phyloP scores from a whole-genome alignment of 2,797 vertebrate genomes.

The Lepidocolaptes lacrymiger region DNA sequence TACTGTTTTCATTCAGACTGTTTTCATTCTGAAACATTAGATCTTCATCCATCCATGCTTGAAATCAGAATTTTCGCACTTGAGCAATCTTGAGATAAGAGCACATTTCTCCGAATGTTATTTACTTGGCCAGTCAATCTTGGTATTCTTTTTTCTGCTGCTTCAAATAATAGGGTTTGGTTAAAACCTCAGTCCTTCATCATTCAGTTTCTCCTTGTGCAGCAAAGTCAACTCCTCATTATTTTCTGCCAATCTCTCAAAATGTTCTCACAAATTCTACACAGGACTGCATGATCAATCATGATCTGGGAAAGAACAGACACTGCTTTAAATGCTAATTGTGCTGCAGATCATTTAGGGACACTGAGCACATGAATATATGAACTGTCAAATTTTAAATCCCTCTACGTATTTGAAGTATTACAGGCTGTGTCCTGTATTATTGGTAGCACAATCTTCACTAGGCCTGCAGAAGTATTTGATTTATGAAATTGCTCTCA shows the following conservation, averaged over 20 bases:
- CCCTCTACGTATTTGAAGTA: not conserved
- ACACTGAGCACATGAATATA: conserved; percentile 20
- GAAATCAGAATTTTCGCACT: conserved; percentile 17
- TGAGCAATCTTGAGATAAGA: not conserved
- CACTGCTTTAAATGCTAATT: conserved; percentile 46
- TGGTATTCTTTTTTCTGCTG: not conserved
- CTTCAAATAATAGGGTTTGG: not conserved
- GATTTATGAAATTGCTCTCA: conserved; percentile 13
- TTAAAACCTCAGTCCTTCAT: conserved; percentile 2
- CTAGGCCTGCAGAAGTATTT: not conserved
- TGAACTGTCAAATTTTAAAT: conserved; percentile 36
- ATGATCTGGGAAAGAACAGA: conserved; percentile 13
- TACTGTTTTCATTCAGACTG: not conserved
- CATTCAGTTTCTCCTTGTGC: conserved; percentile 28
- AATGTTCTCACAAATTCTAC: conserved; percentile 23
- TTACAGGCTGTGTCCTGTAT: not conserved
- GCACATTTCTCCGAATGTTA: not conserved
- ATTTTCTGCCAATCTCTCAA: conserved; percentile 32
- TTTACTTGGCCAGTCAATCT: not conserved
- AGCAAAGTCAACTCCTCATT: conserved; percentile 30
- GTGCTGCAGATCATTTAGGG: conserved; percentile 6
- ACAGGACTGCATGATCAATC: conserved; percentile 23
- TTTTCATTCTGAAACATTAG: not conserved
- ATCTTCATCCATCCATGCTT: not conserved
- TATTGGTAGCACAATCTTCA: conserved; percentile 12